These are phyloP conservation scores for Procavia capensis DNA, from an alignment of 2,113 vertebrate species.

Conservation along the genomic window DNA sequence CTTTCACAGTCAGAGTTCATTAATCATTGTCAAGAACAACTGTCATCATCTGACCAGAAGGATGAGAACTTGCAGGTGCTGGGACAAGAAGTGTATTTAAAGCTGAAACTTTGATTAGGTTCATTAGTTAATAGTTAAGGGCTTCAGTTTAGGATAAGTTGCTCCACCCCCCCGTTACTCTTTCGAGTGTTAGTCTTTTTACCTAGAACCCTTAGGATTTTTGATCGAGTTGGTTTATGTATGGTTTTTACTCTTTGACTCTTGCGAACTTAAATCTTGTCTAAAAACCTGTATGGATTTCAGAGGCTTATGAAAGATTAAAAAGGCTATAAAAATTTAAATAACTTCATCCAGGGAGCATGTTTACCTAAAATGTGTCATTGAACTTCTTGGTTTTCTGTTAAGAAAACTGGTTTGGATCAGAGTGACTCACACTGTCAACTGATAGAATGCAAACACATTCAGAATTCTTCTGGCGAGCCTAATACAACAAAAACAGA, in stretches of 20 bases:
- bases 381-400: constrained; percentile 83
- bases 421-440: constrained; percentile 80
- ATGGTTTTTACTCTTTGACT: constrained; percentile 79
- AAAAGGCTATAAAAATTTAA: constrained; percentile 78
- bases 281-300: constrained; percentile 80
- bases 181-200: constrained; percentile 62
- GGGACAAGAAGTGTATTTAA: constrained; percentile 34
- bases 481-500: constrained; percentile 63
- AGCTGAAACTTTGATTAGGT: constrained; percentile 70
- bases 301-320: constrained; percentile 79
- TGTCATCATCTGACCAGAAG: constrained; percentile 61
- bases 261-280: constrained; percentile 73
- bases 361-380: constrained; percentile 85
- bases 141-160: constrained; percentile 49
- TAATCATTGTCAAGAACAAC: constrained; percentile 57
- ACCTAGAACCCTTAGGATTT: constrained; percentile 76
- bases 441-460: constrained; percentile 80
- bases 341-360: constrained; percentile 82
- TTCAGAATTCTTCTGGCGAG: constrained; percentile 80
- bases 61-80: constrained; percentile 68
- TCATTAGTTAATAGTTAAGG: constrained; percentile 68
- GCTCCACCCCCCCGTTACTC: constrained; percentile 30
- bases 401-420: constrained; percentile 83
- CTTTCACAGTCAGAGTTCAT: constrained; percentile 31
- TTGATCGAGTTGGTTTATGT: constrained; percentile 79